Base-by-base conservation (phyloP, 2,888 invertebrate species). In the Lepidocyrtinus sp. region DNA sequence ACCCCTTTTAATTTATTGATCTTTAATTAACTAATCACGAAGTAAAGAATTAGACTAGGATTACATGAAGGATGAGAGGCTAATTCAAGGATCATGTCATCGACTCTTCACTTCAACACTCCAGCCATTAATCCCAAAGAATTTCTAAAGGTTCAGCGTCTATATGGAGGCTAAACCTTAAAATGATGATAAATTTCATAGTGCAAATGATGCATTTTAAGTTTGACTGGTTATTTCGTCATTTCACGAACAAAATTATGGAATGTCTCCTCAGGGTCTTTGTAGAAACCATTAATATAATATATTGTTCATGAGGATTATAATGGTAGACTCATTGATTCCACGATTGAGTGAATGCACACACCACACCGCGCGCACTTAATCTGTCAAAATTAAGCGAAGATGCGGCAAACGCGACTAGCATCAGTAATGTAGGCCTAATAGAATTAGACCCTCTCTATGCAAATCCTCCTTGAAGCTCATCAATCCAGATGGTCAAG, bases 241-340 rank as follows among this genome's bases (percentile, higher is more conserved):
- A 59, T 3, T 21, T 5, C 59, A 5, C 36, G 5, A 7, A 7
- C 19, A 21, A 21, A 9, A 21, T 59, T 59, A 59, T 59, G 59
- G 59, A 59, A 59, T 59, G 59, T 59, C 50, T 26, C 50, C 68
- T 46, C 19, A 50, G 68, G 68, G 68, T 17, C 68, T 45, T 59
- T 59, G n/a, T n/a, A 21, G 21, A 59, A n/a, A 21, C 21, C 59
- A 59, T 59, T 59, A 59, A 59, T 59, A 21, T 59, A 59, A 59
- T 59, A 59, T 21, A 59, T 59, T 59, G 22, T 59, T 21, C 15
- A 59, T 59, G 59, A 55, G 9, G 55, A 59, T 59, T 50, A 50
- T 59, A 59, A 59, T 59, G 59, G 22, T 21, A 59, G 36, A 36
- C n/a, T 59, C 59, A 59, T 21, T 59, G 59, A 59, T 59, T 59